Conservation (phyloP, 1,140 invertebrate genomes). For the Lepidostoma basale region DNA sequence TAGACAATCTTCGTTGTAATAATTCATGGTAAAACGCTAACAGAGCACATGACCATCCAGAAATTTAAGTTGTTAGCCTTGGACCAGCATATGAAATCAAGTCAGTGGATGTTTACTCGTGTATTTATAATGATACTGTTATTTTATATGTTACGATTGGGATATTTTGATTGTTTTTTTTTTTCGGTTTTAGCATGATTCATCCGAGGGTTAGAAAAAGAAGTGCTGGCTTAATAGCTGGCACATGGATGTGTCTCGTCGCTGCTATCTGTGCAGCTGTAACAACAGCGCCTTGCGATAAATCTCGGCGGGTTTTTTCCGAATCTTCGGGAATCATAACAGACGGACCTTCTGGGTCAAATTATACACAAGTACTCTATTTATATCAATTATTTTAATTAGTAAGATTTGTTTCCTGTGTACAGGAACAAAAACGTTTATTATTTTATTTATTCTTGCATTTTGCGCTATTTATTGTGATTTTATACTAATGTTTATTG, state of each 20-base stretch:
- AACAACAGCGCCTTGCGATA: conserved; percentile 69
- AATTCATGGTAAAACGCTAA: background rate
- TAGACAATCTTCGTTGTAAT: no score
- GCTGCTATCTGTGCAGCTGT: conserved; percentile 35
- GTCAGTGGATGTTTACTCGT: background rate
- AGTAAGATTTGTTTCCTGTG: background rate
- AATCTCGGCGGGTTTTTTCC: conserved; percentile 78
- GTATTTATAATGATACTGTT: background rate
- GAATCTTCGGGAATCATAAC: conserved; percentile 84
- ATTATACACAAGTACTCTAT: conserved; percentile 77
- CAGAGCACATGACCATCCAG: conserved; percentile 27
- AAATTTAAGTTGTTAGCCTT: conserved; percentile 36
- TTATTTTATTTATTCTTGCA: no score
- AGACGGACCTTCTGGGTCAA: conserved; percentile 83
- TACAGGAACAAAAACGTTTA: no score
- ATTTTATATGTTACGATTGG: background rate
- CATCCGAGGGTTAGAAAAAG: conserved; percentile 36
- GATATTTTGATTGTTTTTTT: background rate
- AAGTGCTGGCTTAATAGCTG: conserved; percentile 35
- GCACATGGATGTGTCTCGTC: conserved; percentile 35
- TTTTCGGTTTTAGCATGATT: conserved; percentile 35
- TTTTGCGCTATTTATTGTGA: no score
- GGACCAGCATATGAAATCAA: conserved; percentile 13
- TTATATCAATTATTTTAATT: background rate
- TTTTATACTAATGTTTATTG: no score